Evolutionary conservation across 2,113 vertebrate genomes (phyloP).

Genomic region (Oncorhynchus masou): DNA sequence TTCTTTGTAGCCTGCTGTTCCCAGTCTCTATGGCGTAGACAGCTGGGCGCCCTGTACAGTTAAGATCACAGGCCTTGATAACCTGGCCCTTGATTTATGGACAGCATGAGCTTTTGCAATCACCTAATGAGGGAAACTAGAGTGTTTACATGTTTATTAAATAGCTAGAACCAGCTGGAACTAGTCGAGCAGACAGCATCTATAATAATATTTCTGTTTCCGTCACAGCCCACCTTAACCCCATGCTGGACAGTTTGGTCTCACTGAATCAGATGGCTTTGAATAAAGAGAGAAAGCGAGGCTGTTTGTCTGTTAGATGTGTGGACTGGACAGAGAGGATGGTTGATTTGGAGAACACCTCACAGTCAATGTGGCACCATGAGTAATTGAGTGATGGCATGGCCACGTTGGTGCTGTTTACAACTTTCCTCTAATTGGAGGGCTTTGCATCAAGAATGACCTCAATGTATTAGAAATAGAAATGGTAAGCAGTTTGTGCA

Average conservation of each 20-base stretch:
- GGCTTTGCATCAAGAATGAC: not conserved
- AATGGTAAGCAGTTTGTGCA: not conserved
- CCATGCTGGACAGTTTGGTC: not conserved
- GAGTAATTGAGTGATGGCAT: not conserved
- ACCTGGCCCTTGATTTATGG: slow-evolving; percentile 95
- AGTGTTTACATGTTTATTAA: slow-evolving; percentile 99
- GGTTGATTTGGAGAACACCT: not conserved
- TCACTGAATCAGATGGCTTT: no score
- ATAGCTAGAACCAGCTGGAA: slow-evolving; percentile 93
- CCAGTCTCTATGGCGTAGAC: slow-evolving; percentile 83
- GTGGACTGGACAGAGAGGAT: not conserved
- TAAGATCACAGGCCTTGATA: slow-evolving; percentile 97
- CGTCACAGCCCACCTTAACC: slow-evolving; percentile 19
- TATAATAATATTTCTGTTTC: slow-evolving; percentile 73
- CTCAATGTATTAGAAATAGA: not conserved
- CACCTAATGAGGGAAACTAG: slow-evolving; percentile 94
- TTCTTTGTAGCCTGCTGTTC: slow-evolving; percentile 88
- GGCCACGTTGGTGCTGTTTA: not conserved
- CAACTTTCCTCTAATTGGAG: not conserved
- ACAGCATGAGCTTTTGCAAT: slow-evolving; percentile 79
- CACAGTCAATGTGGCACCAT: not conserved
- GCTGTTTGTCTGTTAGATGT: not conserved
- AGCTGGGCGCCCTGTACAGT: slow-evolving; percentile 94
- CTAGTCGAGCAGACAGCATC: slow-evolving; percentile 60
- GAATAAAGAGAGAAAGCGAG: no score